Base-by-base conservation (phyloP, 2,888 invertebrate genomes). In the Eupithecia insigniata region DNA sequence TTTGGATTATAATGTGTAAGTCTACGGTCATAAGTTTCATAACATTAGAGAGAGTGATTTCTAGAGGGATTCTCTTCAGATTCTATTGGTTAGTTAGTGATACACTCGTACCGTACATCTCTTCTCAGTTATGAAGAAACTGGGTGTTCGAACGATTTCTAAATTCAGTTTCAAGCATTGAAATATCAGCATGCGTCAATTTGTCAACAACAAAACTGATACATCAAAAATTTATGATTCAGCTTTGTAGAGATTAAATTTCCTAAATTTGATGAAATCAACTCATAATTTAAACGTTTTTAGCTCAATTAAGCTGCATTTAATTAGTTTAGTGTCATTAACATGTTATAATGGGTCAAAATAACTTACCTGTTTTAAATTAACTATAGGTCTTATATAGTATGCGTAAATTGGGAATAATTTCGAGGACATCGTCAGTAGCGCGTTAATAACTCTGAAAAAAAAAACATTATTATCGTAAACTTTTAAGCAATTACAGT, bases 371-470 rank as follows among this genome's bases (percentile, higher is more conserved):
- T 73, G 46, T 69, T 73, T 76, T 43, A 67, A 73, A 12, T 70
- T 46, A 36, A 74, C 12, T n/a, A 75, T 12, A 2, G 69, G 73
- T 32, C 65, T 64, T 26, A 66, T 70, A 34, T 34, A 30, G 62
- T 34, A 69, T 46, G 12, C 71, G 16, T 8, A 75, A 32, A 14
- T 34, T 55, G 30, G 61, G 34, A 10, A 43, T n/a, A n/a, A 76
- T 39, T 67, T 76, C 69, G 30, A 66, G 69, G 36, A 36, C n/a
- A 75, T 18, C 39, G 75, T 67, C 14, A 78, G 66, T 51, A 75
- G 18, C 28, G 75, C 64, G 51, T 72, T 76, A 18, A 76, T 67
- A 18, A 75, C 32, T 43, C 78, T 78, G 75, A 36, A 74, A 76
- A 26, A 12, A 22, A 22, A 70, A 58, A 66, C 14, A 36, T 46